Evolutionary conservation across 2,888 invertebrate genomes (phyloP).

Genomic region (Volucella inanis): DNA sequence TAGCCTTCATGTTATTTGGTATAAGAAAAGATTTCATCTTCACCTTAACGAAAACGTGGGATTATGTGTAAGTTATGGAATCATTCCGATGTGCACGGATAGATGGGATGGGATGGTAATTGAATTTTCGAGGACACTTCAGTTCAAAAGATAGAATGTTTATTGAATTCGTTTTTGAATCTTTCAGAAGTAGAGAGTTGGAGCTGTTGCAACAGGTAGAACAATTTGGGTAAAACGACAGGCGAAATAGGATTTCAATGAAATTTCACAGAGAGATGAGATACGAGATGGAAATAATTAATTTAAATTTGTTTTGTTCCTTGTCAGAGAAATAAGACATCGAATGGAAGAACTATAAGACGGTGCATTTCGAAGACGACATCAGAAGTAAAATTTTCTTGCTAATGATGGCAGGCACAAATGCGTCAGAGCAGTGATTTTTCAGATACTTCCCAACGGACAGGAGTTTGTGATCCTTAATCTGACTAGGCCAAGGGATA

Average conservation of each 20-base stretch:
- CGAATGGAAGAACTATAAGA: too few species aligned
- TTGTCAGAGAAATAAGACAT: too few species aligned
- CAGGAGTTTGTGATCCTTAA: too few species aligned
- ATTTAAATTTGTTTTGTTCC: too few species aligned
- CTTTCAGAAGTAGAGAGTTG: conserved; percentile 26
- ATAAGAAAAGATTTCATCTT: not conserved
- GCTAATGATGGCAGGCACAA: too few species aligned
- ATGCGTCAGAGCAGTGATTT: too few species aligned
- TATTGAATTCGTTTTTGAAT: conserved; percentile 63
- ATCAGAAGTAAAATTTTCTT: too few species aligned
- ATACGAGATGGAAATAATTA: not conserved
- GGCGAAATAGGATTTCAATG: conserved; percentile 11
- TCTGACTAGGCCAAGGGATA: too few species aligned
- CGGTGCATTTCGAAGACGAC: too few species aligned
- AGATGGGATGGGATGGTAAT: conserved; percentile 42
- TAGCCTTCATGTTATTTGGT: conserved; percentile 11
- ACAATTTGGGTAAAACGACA: conserved; percentile 22
- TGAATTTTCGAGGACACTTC: conserved; percentile 64
- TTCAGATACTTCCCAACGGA: too few species aligned
- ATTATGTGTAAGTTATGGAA: conserved; percentile 39
- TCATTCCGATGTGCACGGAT: conserved; percentile 11
- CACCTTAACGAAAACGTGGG: conserved; percentile 15
- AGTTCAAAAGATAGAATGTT: conserved; percentile 55
- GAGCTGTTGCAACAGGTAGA: not conserved
- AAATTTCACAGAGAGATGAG: conserved; percentile 20